phyloP scores from a whole-genome alignment of 2,888 invertebrate genomes.

The Aspidiotus destructor region DNA sequence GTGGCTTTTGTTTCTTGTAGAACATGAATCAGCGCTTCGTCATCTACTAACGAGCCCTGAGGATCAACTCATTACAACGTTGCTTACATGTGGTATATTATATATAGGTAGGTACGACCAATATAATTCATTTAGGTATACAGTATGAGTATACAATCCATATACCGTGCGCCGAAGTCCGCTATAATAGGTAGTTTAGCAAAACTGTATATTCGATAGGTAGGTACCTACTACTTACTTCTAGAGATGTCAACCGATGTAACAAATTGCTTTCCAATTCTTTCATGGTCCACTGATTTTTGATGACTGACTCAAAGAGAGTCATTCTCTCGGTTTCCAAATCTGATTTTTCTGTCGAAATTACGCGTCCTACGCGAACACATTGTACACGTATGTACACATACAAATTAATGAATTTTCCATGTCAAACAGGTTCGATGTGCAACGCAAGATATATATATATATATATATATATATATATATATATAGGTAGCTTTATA shows the following conservation, averaged over 20 bases:
- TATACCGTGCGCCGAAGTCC: no score
- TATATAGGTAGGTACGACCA: no score
- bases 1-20: constrained; percentile 77
- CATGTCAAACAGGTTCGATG: no score
- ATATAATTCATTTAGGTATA: not conserved
- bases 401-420: not conserved
- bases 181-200: not conserved
- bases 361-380: constrained; percentile 59
- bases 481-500: no score
- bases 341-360: constrained; percentile 91
- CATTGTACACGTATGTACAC: not conserved
- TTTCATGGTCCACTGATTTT: constrained; percentile 92
- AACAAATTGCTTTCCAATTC: constrained; percentile 86
- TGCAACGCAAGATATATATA: not conserved
- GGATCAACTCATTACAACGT: not conserved
- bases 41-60: constrained; percentile 82
- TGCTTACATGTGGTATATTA: no score
- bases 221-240: no score
- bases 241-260: constrained; percentile 81
- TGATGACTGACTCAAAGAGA: constrained; percentile 89
- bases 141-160: not conserved
- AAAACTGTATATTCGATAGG: not conserved
- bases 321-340: constrained; percentile 87
- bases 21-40: constrained; percentile 86
- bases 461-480: constrained; percentile 1